Base-by-base conservation (phyloP, 2,888 invertebrate species). In the Hypena proboscidalis region DNA sequence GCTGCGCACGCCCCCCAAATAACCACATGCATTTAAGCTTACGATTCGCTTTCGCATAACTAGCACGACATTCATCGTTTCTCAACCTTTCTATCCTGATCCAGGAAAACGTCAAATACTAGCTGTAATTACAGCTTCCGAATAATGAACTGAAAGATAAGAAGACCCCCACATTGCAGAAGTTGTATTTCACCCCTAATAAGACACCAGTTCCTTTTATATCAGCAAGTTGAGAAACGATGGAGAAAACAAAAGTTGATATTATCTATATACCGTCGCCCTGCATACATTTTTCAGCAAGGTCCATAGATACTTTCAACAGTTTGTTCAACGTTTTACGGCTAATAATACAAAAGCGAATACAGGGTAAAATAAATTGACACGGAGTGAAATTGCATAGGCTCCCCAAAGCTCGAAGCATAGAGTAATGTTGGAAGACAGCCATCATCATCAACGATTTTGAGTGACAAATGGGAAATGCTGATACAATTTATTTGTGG, bases 1-100 rank as follows among this genome's bases (percentile, higher is more conserved):
- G 77, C 84, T 84, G 75, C 70, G 70, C 73, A 55, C 61, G 62
- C 70, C 70, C 74, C 68, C 67, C 60, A 49, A 63, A 67, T 69
- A 74, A 42, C 58, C 42, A 41, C 65, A 65, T 65, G 65, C 65
- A 55, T n/a, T n/a, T 30, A 60, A 57, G 60, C 60, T 46, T 31
- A 46, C 35, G 29, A 47, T 31, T 55, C 58, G 58, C 67, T 65
- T 64, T 64, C 48, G 50, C 14, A 46, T 51, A 29, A 48, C 36
- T 65, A 65, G 47, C 45, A 22, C 8, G 11, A 30, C 19, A 23
- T 15, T 9, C 9, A 36, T 31, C 35, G 35, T 36, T 38, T 17
- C 29, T 39, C 38, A 21, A 36, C 36, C 11, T 5, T 6, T 4
- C 8, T n/a, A n/a, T 11, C 11, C 10, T 7, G 25, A 14, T 14